Base-by-base conservation (phyloP, 1,140 invertebrate species). In the Bicyclus anynana region DNA sequence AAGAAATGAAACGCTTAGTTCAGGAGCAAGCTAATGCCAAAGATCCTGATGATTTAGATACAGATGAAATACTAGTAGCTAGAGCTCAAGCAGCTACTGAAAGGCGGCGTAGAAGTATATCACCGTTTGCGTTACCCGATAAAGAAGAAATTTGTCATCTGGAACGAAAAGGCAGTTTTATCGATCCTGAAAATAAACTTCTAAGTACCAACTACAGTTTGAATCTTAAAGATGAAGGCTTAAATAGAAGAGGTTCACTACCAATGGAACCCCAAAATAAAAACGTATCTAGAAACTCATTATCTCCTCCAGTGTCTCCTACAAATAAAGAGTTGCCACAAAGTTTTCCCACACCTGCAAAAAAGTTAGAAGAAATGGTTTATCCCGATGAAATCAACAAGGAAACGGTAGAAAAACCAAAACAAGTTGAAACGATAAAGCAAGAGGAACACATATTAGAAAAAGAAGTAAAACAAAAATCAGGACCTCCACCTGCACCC, bases 111-210 rank as follows among this genome's bases (percentile, higher is more conserved):
- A 72, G 89, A 53, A 90, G 89, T 78, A 87, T 90, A 66, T 90
- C 89, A 51, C 89, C 89, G 13, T 90, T 89, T 75, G 87, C 89
- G 23, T 40, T 89, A 54, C 85, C 80, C 42, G 80, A 86, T 46
- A 77, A 75, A 64, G 82, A 83, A 57, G 83, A 88, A 67, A 26
- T 67, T 5, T 59, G 18, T 37, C 53, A 53, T 35, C 60, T 90
- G 23, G 69, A 89, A 62, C 76, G 87, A 14, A 90, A 89, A 69
- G 83, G 85, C 38, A 90, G 89, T 67, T 90, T 90, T 67, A 81
- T 89, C 37, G 89, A 90, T 80, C 89, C 89, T 12, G 71, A 69
- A 38, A 90, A 87, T 70, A 90, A 90, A 65, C 62, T 90, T 14
- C 67, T 90, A 6, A 78, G 75, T 37, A 85, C 87, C 16, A 84